A percentile compares a stretch with the other conserved stretches of the same genome.
Conservation (phyloP, 2,888 invertebrate genomes). For the Drosophila prolongata region DNA sequence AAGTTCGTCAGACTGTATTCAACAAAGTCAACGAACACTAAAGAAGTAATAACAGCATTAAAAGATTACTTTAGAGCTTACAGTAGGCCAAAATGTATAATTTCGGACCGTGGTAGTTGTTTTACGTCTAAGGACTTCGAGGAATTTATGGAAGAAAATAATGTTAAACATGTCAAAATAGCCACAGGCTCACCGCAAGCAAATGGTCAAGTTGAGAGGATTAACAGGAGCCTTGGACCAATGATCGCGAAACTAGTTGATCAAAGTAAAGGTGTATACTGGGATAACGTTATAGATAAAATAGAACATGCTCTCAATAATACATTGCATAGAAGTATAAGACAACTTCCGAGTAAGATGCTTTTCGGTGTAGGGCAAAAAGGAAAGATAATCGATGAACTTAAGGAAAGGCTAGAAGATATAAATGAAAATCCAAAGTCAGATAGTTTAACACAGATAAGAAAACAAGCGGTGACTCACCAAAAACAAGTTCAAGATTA, state of each 20-base stretch:
- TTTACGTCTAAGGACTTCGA: constrained; percentile 1
- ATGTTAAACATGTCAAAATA: background rate
- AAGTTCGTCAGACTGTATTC: background rate
- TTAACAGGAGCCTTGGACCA: background rate
- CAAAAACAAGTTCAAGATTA: too few species aligned
- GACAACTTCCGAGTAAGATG: background rate
- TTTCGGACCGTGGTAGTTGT: background rate
- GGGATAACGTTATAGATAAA: background rate
- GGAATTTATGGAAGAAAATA: background rate
- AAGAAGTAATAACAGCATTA: background rate
- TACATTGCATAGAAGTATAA: background rate
- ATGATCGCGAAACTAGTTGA: background rate
- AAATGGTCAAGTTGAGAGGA: background rate
- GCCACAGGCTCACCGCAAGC: background rate
- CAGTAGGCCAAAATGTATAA: background rate
- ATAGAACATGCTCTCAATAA: background rate
- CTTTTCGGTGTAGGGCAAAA: background rate
- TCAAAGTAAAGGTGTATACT: background rate
- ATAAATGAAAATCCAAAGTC: too few species aligned
- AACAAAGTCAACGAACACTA: background rate
- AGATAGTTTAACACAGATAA: too few species aligned
- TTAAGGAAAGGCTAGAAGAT: too few species aligned
- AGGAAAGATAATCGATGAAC: too few species aligned
- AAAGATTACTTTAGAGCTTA: constrained; percentile 1
- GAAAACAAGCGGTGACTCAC: too few species aligned